A percentile compares a stretch with the other conserved stretches of the same genome.
phyloP scores from a whole-genome alignment of 1,140 invertebrate species.

The Aplysia californica region DNA sequence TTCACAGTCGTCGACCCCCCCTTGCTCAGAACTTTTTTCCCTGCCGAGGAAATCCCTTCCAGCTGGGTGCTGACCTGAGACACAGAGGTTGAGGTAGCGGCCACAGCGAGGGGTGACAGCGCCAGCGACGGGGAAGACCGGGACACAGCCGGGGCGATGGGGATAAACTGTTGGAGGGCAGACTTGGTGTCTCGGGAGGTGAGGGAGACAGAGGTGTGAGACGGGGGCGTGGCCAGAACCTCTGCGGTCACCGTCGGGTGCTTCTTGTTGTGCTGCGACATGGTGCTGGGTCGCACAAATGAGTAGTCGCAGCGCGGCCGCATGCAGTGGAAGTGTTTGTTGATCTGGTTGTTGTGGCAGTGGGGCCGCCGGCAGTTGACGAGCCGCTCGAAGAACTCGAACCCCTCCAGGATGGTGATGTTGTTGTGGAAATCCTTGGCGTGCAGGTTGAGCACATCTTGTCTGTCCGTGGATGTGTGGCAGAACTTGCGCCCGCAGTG shows the following conservation, averaged over 20 bases:
- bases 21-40: too few relatives aligned
- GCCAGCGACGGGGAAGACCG: not conserved
- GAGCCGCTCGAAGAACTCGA: constrained; percentile 83
- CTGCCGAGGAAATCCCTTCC: too few relatives aligned
- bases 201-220: not conserved
- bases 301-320: constrained; percentile 80
- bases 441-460: constrained; percentile 78
- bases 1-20: too few relatives aligned
- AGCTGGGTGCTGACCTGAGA: too few relatives aligned
- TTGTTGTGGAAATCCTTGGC: constrained; percentile 86
- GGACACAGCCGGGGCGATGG: constrained; percentile 34
- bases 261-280: constrained; percentile 79
- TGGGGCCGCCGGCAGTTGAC: constrained; percentile 79
- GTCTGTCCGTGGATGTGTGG: constrained; percentile 77
- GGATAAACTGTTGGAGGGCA: constrained; percentile 23
- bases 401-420: constrained; percentile 83
- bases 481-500: constrained; percentile 83
- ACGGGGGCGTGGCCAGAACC: constrained; percentile 6
- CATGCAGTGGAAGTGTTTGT: constrained; percentile 83
- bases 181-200: not conserved
- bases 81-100: not conserved
- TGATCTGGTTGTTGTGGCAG: constrained; percentile 79
- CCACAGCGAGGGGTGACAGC: not conserved
- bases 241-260: constrained; percentile 51
- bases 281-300: constrained; percentile 77